Evolutionary conservation across 2,797 vertebrate species (phyloP).

Genomic region (Chiroxiphia lanceolata): DNA sequence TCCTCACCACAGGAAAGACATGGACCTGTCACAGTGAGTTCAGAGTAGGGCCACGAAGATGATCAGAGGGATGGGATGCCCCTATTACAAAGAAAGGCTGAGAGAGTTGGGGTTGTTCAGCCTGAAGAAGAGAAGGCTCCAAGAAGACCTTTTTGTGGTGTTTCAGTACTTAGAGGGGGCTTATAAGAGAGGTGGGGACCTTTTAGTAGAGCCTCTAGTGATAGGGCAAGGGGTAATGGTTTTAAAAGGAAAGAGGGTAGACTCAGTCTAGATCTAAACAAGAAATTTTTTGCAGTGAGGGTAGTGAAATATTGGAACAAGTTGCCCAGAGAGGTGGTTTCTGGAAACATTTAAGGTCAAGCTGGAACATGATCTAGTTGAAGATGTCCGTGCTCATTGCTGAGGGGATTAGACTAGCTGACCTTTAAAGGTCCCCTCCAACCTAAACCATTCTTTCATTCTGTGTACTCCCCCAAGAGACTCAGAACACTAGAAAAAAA

Average conservation of each 20-base stretch:
- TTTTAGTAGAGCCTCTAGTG: not conserved
- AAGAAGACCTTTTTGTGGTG: rapidly evolving
- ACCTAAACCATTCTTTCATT: not conserved
- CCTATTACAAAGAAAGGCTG: not conserved
- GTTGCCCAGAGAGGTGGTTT: not conserved
- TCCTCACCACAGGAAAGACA: not conserved
- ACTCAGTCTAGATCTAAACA: not conserved
- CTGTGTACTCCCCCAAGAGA: not conserved
- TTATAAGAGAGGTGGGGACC: not conserved
- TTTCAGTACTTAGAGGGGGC: not conserved
- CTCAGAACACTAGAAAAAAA: not conserved
- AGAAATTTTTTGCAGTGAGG: not conserved
- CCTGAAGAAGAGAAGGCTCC: not conserved
- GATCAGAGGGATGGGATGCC: not conserved
- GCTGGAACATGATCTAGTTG: not conserved
- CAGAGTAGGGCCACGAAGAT: not conserved
- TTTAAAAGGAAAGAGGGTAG: not conserved
- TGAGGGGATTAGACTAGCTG: not conserved
- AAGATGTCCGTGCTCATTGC: not conserved
- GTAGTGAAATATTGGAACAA: not conserved
- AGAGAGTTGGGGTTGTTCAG: not conserved
- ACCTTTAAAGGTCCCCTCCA: not conserved
- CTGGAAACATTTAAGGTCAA: not conserved
- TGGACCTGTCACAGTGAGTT: not conserved
- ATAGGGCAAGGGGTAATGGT: not conserved